Percentiles rank a stretch among this genome's conserved stretches.
Conservation (phyloP, 2,113 vertebrate species). For the Atrichornis clamosus region DNA sequence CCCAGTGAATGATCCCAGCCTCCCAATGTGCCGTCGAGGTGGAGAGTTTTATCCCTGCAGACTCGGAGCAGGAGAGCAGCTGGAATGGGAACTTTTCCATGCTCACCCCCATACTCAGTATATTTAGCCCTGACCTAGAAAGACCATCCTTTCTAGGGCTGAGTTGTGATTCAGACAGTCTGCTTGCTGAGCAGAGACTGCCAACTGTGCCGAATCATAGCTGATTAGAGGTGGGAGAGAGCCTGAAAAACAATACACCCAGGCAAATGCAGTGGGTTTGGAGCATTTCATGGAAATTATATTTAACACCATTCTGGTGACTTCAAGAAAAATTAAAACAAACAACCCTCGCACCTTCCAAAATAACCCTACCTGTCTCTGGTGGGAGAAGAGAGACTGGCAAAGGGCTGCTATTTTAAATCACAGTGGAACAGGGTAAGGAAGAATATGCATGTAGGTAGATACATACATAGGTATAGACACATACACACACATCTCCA, state of each 20-base stretch:
- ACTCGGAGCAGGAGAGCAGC: background rate
- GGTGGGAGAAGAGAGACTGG: conserved; percentile 40
- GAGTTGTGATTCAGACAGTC: conserved; percentile 66
- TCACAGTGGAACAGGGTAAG: background rate
- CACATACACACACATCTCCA: background rate
- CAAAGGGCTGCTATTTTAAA: conserved; percentile 51
- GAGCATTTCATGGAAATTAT: conserved; percentile 16
- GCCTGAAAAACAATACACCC: conserved; percentile 50
- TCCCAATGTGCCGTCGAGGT: background rate
- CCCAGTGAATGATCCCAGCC: background rate
- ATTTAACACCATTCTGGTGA: conserved; percentile 37
- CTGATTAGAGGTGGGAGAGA: conserved; percentile 56
- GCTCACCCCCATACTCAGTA: conserved; percentile 45
- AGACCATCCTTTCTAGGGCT: conserved; percentile 64
- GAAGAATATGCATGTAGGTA: background rate
- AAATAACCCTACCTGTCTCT: conserved; percentile 60
- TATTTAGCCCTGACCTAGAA: conserved; percentile 60
- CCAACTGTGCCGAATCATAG: conserved; percentile 49
- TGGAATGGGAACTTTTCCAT: conserved; percentile 57
- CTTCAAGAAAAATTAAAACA: conserved; percentile 58
- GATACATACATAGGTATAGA: background rate
- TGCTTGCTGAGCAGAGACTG: conserved; percentile 53
- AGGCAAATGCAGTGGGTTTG: conserved; percentile 26
- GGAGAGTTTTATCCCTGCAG: background rate
- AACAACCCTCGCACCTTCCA: conserved; percentile 52